Evolutionary conservation across 2,797 vertebrate species (phyloP), one percentile per base, ranked within the genome.

Genomic region (Tolypeutes matacus): DNA sequence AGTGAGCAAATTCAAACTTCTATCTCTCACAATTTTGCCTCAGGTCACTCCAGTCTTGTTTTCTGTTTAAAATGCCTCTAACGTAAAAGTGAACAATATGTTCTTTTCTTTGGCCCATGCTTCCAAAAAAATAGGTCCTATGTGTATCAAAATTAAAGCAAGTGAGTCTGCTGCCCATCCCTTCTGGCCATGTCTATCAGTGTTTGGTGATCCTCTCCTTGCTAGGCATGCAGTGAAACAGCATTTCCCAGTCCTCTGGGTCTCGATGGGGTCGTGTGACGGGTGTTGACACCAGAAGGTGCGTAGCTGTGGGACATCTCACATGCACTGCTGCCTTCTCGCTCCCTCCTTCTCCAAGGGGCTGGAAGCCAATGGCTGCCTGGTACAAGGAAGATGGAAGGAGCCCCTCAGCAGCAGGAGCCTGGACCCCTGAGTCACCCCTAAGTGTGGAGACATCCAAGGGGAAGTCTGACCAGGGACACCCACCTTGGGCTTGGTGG

Each of bases 11-110:
- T 87, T 72, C 46, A 73, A 77, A 69, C 49, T 82, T 89, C 39
- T 86, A 27, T 39, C 11, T 21, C 73, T 84, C 31, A 51, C 49
- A 58, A 29, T 83, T 91, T 73, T 83, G 60, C 72, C 56, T 84
- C 49, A n/a, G 36, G 80, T 93, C 34, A 93, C 31, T 23, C 0
- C 34, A 51, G 42, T 29, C 72, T 86, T 85, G 36, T 83, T 94
- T 89, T 91, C 65, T 67, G 31, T 53, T 86, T 82, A 77, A 91
- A 53, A 53, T 81, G 25, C 36, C 78, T 86, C 84, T 84, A 78
- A 84, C 88, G 72, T 39, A 31, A 34, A 91, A 78, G 34, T 90
- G 51, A 92, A 64, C 39, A 67, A 31, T 67, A 64, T 69, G 51
- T 21, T 72, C 60, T 93, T 34, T 86, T 77, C 72, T 92, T 93